Base-by-base conservation (phyloP, 2,113 vertebrate genomes). In the Ochotona curzoniae region DNA sequence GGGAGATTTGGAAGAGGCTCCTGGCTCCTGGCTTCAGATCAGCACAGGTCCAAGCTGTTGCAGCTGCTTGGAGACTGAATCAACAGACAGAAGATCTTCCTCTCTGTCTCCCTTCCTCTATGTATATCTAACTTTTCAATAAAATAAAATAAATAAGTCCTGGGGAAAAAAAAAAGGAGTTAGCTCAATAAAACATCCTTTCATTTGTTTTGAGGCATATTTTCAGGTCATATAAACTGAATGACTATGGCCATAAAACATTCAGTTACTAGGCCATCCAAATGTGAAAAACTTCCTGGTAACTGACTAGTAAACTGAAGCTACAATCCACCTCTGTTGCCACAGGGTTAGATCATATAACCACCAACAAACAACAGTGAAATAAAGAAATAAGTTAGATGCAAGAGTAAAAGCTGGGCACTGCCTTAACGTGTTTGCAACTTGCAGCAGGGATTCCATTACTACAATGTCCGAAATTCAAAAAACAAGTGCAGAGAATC, bases 381-480 rank as follows among this genome's bases (percentile, higher is more conserved):
- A n/a, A n/a, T n/a, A n/a, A n/a, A n/a, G n/a, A n/a, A n/a, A n/a
- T n/a, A n/a, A n/a, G n/a, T n/a, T n/a, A n/a, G n/a, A 90, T 32
- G n/a, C 57, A 73, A 26, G 20, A 83, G 90, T 49, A 88, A 91
- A 95, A 95, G 66, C 14, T 54, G 3, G 49, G 20, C 21, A 17
- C 11, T 28, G 74, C 20, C 90, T 86, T 83, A 61, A 85, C 13
- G 25, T 63, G 44, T 51, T 83, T 83, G 82, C 57, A 57, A 20
- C 2, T 1, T 17, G 12, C 38, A 44, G 25, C 73, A 9, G 26
- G 51, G 11, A 32, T 75, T 51, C 35, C 28, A 83, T 44, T 44
- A 80, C 15, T 47, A 80, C 13, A 94, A 83, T 64, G 87, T 8
- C 76, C 8, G 60, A 89, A 95, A 94, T 85, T 88, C 79, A 90